These are phyloP conservation scores for Drosophila funebris DNA, from an alignment of 1,140 invertebrate genomes.

Conservation along the genomic window DNA sequence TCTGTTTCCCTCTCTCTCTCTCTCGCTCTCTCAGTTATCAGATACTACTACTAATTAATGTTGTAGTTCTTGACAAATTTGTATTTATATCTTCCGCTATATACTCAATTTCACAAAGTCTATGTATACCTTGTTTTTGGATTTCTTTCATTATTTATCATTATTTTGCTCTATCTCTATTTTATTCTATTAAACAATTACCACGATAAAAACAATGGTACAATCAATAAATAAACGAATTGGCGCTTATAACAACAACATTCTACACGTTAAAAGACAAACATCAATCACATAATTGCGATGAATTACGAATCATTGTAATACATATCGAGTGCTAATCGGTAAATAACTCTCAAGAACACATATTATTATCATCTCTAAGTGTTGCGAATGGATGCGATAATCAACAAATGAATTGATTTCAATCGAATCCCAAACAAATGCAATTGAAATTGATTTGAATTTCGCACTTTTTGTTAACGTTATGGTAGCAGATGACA, in stretches of 20 bases:
- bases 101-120: constrained; percentile 21
- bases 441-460: constrained; percentile 2
- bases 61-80: constrained; percentile 65
- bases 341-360: constrained; percentile 7
- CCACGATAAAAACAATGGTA: constrained; percentile 24
- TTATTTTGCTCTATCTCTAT: constrained; percentile 13
- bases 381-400: constrained; percentile 62
- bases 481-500: neutral
- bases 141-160: constrained; percentile 16
- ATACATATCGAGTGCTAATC: constrained; percentile 1
- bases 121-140: constrained; percentile 5
- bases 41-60: constrained; percentile 49
- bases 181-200: constrained; percentile 15
- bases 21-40: constrained; percentile 59
- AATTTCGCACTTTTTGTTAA: neutral
- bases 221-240: constrained; percentile 47
- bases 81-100: constrained; percentile 34
- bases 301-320: neutral
- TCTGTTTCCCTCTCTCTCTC: constrained; percentile 38
- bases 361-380: constrained; percentile 22
- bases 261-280: constrained; percentile 10
- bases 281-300: constrained; percentile 27
- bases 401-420: constrained; percentile 27
- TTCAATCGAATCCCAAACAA: constrained; percentile 2
- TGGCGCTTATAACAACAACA: constrained; percentile 36